A percentile compares a stretch with the other conserved stretches of the same genome.
These are phyloP conservation scores for Platichthys stellatus DNA, from an alignment of 2,113 vertebrate species.

Conservation along the genomic window DNA sequence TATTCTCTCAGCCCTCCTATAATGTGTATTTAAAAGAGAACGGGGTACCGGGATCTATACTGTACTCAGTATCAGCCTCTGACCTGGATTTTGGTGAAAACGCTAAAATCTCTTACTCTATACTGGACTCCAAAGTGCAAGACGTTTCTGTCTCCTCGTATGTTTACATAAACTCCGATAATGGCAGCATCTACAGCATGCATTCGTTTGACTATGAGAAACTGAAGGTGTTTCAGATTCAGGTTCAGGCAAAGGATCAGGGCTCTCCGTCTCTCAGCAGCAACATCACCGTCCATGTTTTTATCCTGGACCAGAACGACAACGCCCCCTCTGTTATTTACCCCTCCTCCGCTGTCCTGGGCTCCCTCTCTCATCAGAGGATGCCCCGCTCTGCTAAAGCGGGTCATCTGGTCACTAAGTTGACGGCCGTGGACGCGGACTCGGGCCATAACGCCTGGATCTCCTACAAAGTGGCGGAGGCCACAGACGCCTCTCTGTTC, in stretches of 20 bases:
- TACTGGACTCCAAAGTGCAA: constrained; percentile 77
- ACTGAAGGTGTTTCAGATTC: constrained; percentile 84
- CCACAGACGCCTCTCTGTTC: constrained; percentile 80
- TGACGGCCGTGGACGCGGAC: constrained; percentile 86
- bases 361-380: constrained; percentile 78
- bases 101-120: constrained; percentile 82
- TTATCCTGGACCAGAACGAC: constrained; percentile 85
- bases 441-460: constrained; percentile 87
- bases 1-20: constrained; percentile 62
- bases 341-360: constrained; percentile 74
- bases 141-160: constrained; percentile 82
- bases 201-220: constrained; percentile 86
- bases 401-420: constrained; percentile 85
- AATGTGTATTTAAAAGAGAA: constrained; percentile 86
- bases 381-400: constrained; percentile 80
- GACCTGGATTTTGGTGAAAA: constrained; percentile 84
- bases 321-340: constrained; percentile 82
- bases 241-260: constrained; percentile 83
- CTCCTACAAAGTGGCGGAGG: constrained; percentile 82
- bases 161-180: constrained; percentile 85
- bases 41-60: constrained; percentile 79
- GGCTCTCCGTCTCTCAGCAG: constrained; percentile 78
- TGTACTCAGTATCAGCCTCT: constrained; percentile 83
- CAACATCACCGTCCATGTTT: constrained; percentile 81
- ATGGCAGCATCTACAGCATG: constrained; percentile 83